Percentiles rank a stretch among this genome's conserved stretches.
phyloP scores from a whole-genome alignment of 2,888 invertebrate species.

The Rhabditoides inermis region DNA sequence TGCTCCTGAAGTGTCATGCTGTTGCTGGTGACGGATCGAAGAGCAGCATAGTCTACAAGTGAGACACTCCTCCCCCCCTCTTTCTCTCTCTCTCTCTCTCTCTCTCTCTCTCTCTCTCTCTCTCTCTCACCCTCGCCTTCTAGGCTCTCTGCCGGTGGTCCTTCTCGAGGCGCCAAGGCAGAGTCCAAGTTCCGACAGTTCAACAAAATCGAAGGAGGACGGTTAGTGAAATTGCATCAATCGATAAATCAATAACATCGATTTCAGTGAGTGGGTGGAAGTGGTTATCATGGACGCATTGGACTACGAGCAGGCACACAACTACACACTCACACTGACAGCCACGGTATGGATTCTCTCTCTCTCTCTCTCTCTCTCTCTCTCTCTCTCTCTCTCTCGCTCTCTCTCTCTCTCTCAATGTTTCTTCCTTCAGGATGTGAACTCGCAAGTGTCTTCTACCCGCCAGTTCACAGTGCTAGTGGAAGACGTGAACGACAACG shows the following conservation, averaged over 20 bases:
- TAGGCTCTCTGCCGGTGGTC: constrained; percentile 17
- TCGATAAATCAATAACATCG: no score
- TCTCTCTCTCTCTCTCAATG: not conserved
- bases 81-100: not conserved
- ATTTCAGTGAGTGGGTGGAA: constrained; percentile 32
- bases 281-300: constrained; percentile 44
- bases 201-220: constrained; percentile 27
- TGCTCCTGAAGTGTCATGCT: constrained; percentile 42
- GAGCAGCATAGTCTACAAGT: constrained; percentile 40
- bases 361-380: not conserved
- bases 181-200: constrained; percentile 47
- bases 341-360: constrained; percentile 38
- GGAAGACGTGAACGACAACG: constrained; percentile 91
- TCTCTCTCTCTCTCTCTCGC: no score
- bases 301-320: constrained; percentile 45
- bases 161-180: constrained; percentile 13
- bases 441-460: constrained; percentile 60
- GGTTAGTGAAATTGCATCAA: no score
- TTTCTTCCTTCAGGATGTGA: constrained; percentile 34
- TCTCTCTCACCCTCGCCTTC: not conserved
- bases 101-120: not conserved
- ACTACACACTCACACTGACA: constrained; percentile 47
- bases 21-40: constrained; percentile 25
- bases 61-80: constrained; percentile 9
- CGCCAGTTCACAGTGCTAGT: constrained; percentile 87